These are phyloP conservation scores for Drosophila nr. fundita DNA, from an alignment of 2,888 invertebrate genomes.

Conservation along the genomic window DNA sequence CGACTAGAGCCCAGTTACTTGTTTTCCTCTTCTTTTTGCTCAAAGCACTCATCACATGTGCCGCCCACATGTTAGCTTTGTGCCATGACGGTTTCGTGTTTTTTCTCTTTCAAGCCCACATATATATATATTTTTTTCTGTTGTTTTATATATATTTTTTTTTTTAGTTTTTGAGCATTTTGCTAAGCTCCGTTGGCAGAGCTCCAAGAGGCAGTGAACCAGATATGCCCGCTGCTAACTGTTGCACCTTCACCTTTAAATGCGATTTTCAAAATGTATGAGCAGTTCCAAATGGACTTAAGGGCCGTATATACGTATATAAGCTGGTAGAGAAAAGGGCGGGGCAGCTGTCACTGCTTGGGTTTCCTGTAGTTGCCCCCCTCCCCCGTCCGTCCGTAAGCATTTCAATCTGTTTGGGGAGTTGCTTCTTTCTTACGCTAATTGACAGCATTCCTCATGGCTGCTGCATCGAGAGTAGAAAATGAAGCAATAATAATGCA, in stretches of 20 bases:
- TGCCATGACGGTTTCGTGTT: constrained; percentile 10
- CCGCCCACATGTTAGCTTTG: constrained; percentile 37
- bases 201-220: constrained; percentile 57
- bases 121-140: neutral
- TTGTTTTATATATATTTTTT: neutral
- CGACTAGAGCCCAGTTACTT: neutral
- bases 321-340: constrained; percentile 6
- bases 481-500: constrained; percentile 78
- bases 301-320: constrained; percentile 12
- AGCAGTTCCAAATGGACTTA: constrained; percentile 76
- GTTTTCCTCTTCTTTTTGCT: constrained; percentile 17
- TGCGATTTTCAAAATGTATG: constrained; percentile 79
- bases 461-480: constrained; percentile 31
- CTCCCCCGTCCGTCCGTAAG: neutral
- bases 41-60: constrained; percentile 29
- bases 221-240: constrained; percentile 67
- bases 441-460: constrained; percentile 55
- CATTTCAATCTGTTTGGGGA: constrained; percentile 29
- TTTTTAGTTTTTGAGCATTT: constrained; percentile 54
- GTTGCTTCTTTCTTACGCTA: constrained; percentile 57
- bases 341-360: constrained; percentile 51
- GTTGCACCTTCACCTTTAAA: constrained; percentile 78
- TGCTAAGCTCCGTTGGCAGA: constrained; percentile 56
- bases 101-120: constrained; percentile 6
- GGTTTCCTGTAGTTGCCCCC: constrained; percentile 44